phyloP scores from a whole-genome alignment of 2,113 vertebrate species.

The Callionymus lyra region DNA sequence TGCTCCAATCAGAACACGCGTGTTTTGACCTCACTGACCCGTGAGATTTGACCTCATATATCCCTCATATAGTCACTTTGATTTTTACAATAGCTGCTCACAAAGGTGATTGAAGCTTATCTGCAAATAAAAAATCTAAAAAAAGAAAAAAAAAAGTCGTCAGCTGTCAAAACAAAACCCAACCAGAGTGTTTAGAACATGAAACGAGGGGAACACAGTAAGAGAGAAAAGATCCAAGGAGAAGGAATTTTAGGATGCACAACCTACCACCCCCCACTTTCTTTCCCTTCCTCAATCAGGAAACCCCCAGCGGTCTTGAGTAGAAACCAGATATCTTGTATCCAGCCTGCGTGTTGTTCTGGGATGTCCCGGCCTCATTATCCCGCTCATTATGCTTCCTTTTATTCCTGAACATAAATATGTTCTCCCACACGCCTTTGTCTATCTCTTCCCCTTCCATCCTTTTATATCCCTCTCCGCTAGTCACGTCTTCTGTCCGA shows the following conservation, averaged over 20 bases:
- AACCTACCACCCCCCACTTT: conserved; percentile 7
- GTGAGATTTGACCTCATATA: no score
- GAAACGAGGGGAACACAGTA: conserved; percentile 10
- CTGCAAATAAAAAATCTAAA: not conserved
- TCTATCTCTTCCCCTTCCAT: conserved; percentile 6
- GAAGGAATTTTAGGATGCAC: conserved; percentile 28
- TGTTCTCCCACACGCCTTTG: conserved; percentile 23
- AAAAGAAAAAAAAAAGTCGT: not conserved
- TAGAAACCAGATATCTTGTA: conserved; percentile 55
- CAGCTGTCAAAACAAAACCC: conserved; percentile 20
- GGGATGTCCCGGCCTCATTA: conserved; percentile 56
- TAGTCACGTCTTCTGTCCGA: no score
- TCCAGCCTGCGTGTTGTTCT: conserved; percentile 39
- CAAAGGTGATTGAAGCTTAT: not conserved
- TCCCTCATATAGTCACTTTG: no score
- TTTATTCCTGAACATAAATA: conserved; percentile 37
- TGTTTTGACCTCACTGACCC: no score
- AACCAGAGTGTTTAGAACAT: conserved; percentile 7
- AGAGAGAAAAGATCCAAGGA: conserved; percentile 14
- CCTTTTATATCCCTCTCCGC: not conserved
- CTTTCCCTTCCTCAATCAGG: conserved; percentile 31
- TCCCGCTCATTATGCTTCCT: conserved; percentile 38
- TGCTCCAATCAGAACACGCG: no score
- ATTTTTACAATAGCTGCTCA: no score
- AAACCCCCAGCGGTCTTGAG: conserved; percentile 47